Evolutionary conservation across 2,113 vertebrate genomes (phyloP).

Genomic region (Lasiurus cinereus): DNA sequence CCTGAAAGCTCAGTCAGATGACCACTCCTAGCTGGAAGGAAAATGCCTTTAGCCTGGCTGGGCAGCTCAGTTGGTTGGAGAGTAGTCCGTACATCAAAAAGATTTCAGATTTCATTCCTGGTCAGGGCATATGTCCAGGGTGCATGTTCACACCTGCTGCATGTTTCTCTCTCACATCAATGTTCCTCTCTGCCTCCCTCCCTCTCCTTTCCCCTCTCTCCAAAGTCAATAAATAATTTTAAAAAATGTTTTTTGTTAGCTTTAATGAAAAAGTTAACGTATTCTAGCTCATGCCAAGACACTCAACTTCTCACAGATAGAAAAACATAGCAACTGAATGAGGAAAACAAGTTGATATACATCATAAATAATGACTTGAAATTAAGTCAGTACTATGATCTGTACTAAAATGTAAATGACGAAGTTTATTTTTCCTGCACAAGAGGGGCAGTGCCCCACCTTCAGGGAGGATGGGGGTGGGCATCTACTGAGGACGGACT

Average conservation of each 20-base stretch:
- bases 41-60: background rate
- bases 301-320: constrained; percentile 51
- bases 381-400: background rate
- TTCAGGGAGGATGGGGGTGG: too few species aligned
- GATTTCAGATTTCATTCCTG: background rate
- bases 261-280: constrained; percentile 66
- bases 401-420: background rate
- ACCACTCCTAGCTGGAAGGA: background rate
- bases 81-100: background rate
- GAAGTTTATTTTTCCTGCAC: accelerated
- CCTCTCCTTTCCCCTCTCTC: background rate
- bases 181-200: background rate
- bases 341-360: constrained; percentile 30
- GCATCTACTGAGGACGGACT: background rate
- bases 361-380: background rate
- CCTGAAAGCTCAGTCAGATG: background rate
- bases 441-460: background rate
- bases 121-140: too few species aligned
- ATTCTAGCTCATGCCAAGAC: constrained; percentile 10
- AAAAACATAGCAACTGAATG: background rate
- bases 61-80: background rate
- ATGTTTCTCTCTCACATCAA: background rate
- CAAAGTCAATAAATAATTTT: background rate
- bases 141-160: background rate
- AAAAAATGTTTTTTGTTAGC: constrained; percentile 53